These are phyloP conservation scores for Phenganax stokvisi DNA, from an alignment of 92 coral and sea anemone genomes.

Conservation along the genomic window DNA sequence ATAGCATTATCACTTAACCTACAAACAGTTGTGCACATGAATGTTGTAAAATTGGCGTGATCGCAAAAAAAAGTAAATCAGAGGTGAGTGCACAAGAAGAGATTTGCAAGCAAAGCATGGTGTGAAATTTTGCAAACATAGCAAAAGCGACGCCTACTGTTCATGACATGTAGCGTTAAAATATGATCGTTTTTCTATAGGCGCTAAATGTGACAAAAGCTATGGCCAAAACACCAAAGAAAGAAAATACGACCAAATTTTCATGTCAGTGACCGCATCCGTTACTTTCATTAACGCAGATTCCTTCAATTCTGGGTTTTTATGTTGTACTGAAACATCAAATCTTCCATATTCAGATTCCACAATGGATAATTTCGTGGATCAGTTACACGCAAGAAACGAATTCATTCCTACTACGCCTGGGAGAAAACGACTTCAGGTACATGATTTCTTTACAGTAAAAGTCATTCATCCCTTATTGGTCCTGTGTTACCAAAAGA, in stretches of 20 bases:
- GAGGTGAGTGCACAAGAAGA: background rate
- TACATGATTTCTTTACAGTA: slow-evolving; percentile 5
- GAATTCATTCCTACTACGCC: slow-evolving; percentile 80
- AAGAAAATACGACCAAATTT: slow-evolving; percentile 8
- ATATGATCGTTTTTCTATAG: background rate
- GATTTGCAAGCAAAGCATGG: background rate
- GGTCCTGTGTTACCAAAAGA: too few relatives aligned
- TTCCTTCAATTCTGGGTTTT: too few relatives aligned
- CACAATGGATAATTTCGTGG: slow-evolving; percentile 56
- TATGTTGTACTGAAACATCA: background rate
- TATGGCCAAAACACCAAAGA: slow-evolving; percentile 1
- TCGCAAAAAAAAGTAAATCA: slow-evolving; percentile 23
- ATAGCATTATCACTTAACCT: slow-evolving; percentile 50
- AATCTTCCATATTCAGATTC: background rate
- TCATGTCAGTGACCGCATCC: background rate
- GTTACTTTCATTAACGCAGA: too few relatives aligned
- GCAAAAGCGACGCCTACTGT: too few relatives aligned
- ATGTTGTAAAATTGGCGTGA: slow-evolving; percentile 73
- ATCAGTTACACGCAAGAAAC: slow-evolving; percentile 70
- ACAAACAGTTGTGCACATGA: slow-evolving; percentile 69
- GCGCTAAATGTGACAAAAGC: background rate
- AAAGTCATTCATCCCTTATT: too few relatives aligned
- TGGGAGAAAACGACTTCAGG: slow-evolving; percentile 81
- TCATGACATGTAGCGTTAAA: background rate
- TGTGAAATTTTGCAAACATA: background rate